Evolutionary conservation across 2,797 vertebrate genomes (phyloP).

Genomic region (Microctenopoma stevenorrisi): DNA sequence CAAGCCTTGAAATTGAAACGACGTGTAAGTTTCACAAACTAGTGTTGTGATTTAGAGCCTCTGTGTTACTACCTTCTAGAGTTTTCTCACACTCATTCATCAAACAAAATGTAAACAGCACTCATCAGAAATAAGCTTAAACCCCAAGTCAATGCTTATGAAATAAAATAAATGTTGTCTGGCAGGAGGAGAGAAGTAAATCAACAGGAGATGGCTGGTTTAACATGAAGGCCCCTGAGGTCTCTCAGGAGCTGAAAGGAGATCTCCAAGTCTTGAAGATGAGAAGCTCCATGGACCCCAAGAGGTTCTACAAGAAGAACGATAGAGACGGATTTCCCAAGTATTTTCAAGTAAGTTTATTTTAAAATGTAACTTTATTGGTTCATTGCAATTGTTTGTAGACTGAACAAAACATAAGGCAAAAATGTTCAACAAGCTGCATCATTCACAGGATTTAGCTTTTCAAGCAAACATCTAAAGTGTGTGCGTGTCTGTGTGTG

Average conservation of each 20-base stretch:
- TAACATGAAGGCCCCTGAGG: constrained; percentile 96
- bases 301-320: constrained; percentile 98
- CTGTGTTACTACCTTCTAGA: too few relatives aligned
- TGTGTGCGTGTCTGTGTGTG: not conserved
- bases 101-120: not conserved
- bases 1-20: constrained; percentile 87
- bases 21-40: constrained; percentile 78
- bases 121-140: not conserved
- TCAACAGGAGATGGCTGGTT: constrained; percentile 94
- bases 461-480: not conserved
- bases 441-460: not conserved
- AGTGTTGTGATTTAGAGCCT: not conserved
- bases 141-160: not conserved
- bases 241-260: constrained; percentile 91
- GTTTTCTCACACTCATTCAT: too few relatives aligned
- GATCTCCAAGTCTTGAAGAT: constrained; percentile 93
- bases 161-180: constrained; percentile 1
- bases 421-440: not conserved
- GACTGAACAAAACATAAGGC: not conserved
- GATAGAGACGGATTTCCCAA: constrained; percentile 95
- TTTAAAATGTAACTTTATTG: not conserved
- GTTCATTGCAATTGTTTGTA: not conserved
- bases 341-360: constrained; percentile 90
- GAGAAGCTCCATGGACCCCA: constrained; percentile 92
- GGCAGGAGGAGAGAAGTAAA: constrained; percentile 88